phyloP scores from a whole-genome alignment of 2,113 vertebrate genomes.

The Cyprinodon tularosa region DNA sequence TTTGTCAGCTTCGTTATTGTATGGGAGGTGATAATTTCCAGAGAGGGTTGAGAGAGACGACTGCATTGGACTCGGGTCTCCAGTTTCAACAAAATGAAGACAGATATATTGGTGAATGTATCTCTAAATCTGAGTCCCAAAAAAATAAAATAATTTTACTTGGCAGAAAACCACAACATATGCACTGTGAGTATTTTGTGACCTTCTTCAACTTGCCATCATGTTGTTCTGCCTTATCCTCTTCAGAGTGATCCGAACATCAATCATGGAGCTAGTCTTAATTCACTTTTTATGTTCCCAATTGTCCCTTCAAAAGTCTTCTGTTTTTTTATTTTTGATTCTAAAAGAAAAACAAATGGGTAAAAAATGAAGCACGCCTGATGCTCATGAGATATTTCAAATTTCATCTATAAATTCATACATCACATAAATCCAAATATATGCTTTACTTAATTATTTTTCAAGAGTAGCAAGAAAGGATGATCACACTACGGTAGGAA shows the following conservation, averaged over 20 bases:
- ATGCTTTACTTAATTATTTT: slow-evolving; percentile 7
- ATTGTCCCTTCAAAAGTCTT: neutral
- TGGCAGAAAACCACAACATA: neutral
- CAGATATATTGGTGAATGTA: slow-evolving; percentile 5
- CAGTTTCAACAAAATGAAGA: slow-evolving; percentile 2
- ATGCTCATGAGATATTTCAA: neutral
- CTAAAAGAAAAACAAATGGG: neutral
- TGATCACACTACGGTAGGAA: neutral
- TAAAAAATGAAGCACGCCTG: neutral
- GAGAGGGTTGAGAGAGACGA: slow-evolving; percentile 30
- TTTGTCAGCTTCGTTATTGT: slow-evolving; percentile 62
- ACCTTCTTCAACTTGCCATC: too few species aligned
- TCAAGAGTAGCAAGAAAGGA: neutral
- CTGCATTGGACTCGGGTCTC: neutral
- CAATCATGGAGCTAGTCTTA: neutral
- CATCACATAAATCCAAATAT: neutral
- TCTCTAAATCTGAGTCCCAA: neutral
- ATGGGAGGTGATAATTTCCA: slow-evolving; percentile 37
- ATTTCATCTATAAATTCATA: slow-evolving; percentile 9
- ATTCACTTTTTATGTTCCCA: slow-evolving; percentile 4
- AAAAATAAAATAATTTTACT: neutral
- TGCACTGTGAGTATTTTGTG: neutral
- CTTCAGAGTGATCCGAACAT: slow-evolving; percentile 6
- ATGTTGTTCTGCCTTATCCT: neutral
- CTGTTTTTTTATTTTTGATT: slow-evolving; percentile 7